These are phyloP conservation scores for Chirona hameri DNA, from an alignment of 2,888 invertebrate genomes.

Conservation along the genomic window DNA sequence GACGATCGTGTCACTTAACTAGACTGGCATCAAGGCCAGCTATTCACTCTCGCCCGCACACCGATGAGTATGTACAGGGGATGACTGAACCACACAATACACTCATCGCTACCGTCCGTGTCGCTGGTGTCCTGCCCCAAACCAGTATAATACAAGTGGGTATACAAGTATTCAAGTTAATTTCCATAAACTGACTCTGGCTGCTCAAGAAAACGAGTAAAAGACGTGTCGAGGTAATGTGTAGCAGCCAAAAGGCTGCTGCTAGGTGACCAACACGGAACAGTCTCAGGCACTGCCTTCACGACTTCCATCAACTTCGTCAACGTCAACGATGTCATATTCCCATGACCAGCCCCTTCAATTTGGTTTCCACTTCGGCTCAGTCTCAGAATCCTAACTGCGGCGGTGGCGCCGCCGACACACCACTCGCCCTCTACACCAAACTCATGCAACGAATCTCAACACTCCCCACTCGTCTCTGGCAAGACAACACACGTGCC, in stretches of 20 bases:
- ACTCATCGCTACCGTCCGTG: neutral
- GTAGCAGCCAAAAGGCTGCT: too few species aligned
- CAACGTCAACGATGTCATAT: too few species aligned
- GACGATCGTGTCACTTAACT: neutral
- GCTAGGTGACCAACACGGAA: too few species aligned
- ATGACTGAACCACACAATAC: neutral
- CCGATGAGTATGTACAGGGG: constrained; percentile 5
- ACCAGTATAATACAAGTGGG: too few species aligned
- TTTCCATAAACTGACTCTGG: neutral
- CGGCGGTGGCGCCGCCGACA: neutral
- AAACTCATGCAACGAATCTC: neutral
- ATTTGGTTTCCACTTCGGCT: too few species aligned
- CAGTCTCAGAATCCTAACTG: too few species aligned
- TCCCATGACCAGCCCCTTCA: too few species aligned
- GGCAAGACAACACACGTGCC: neutral
- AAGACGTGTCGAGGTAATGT: neutral
- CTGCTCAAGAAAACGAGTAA: neutral
- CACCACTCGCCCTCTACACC: neutral
- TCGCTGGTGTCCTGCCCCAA: neutral
- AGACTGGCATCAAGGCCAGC: neutral
- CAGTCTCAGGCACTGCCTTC: too few species aligned
- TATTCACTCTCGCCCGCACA: neutral
- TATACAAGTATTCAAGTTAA: neutral
- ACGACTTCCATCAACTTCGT: too few species aligned
- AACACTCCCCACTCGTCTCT: neutral